Percentiles rank a stretch among this genome's conserved stretches.
phyloP scores from a whole-genome alignment of 2,113 vertebrate species.

The Microtus oregoni region DNA sequence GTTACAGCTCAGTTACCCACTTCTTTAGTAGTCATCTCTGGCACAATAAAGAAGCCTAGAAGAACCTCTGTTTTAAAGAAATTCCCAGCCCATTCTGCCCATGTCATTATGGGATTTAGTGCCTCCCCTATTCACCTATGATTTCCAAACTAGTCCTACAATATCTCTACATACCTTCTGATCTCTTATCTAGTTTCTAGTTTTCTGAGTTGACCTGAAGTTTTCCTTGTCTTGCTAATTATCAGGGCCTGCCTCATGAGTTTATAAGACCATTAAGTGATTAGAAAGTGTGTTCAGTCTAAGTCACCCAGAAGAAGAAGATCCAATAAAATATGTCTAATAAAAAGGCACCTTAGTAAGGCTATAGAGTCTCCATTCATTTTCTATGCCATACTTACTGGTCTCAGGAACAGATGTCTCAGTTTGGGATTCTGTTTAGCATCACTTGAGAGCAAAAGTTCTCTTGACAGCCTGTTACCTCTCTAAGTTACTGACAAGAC shows the following conservation, averaged over 20 bases:
- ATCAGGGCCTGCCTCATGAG: conserved; percentile 21
- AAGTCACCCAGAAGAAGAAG: conserved; percentile 51
- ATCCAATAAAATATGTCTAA: conserved; percentile 25
- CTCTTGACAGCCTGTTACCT: not conserved
- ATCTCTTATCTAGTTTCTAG: conserved; percentile 54
- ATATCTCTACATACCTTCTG: conserved; percentile 41
- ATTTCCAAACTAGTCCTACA: conserved; percentile 53
- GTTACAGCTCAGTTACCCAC: conserved; percentile 37
- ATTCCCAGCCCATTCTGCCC: not conserved
- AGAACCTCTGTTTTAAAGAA: conserved; percentile 16
- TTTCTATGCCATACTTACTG: not conserved
- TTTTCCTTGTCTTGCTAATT: conserved; percentile 65
- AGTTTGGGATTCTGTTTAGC: not conserved
- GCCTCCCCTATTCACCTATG: conserved; percentile 22
- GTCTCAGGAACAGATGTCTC: not conserved
- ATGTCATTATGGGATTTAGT: not conserved
- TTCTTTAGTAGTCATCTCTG: conserved; percentile 10
- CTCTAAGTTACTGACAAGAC: not conserved
- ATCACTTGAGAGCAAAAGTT: not conserved
- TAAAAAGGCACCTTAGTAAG: conserved; percentile 36
- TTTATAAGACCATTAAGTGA: conserved; percentile 43
- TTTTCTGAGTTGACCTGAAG: conserved; percentile 49
- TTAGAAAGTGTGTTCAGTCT: not conserved
- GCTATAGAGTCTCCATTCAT: not conserved
- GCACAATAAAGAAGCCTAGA: conserved; percentile 36